Base-by-base conservation (phyloP, 2,888 invertebrate genomes). In the Branchellion lobata region DNA sequence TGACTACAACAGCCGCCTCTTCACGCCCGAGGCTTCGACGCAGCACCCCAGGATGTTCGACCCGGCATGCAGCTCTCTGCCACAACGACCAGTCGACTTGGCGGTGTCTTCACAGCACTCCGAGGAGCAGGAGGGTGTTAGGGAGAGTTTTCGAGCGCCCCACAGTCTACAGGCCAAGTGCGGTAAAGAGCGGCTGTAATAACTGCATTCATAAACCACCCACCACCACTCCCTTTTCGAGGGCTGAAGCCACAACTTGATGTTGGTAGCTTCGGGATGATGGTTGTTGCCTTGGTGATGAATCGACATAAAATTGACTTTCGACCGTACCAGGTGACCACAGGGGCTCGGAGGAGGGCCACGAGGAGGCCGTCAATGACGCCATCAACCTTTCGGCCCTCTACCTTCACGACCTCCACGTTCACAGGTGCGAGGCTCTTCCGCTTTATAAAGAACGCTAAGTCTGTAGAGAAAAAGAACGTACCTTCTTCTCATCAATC, bases 1-100 rank as follows among this genome's bases (percentile, higher is more conserved):
- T 57, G 21, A 14, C n/a, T 57, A 57, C 61, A 57, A 57, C 61
- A 57, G 61, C 21, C 61, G 61, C 3, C 61, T 57, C 61, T 57
- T 18, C 61, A 57, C 61, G n/a, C 24, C 61, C 3, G 61, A 57
- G 14, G n/a, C 24, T 3, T 57, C 61, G 3, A 18, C 21, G 3
- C 8, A 57, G 3, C 61, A 40, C 40, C 8, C 40, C 40, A 40
- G 40, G 14, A 40, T 8, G 3, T n/a, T 57, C n/a, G 21, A 24
- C 61, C 21, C 61, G 11, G 3, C 8, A 3, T 5, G 3, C n/a
- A 18, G 3, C 61, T 57, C 61, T n/a, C 61, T 14, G 3, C 61
- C 61, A 8, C 61, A 18, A 57, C 24, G 61, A 24, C 61, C 61
- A 18, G 3, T 24, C 5, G n/a, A 57, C 61, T n/a, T 57, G 8